Evolutionary conservation across 2,113 vertebrate genomes (phyloP).

Genomic region (Anthoscopus minutus): DNA sequence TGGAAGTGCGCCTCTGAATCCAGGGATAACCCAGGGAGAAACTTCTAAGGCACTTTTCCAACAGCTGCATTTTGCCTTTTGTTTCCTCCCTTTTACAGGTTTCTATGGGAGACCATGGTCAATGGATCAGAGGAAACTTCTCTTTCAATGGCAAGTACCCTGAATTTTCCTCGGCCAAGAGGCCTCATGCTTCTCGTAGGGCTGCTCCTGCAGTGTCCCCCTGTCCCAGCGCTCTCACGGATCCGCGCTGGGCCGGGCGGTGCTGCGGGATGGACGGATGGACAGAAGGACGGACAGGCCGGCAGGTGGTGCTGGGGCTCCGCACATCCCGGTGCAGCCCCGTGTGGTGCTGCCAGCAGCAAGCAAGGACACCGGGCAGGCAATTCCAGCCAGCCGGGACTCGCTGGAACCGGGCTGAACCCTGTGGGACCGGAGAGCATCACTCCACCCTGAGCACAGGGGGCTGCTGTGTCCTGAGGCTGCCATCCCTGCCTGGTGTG

Average conservation of each 20-base stretch:
- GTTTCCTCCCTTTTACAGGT: slow-evolving; percentile 40
- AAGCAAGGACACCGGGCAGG: rapidly evolving
- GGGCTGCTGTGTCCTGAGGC: neutral
- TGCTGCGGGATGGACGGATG: rapidly evolving
- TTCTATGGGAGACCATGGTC: slow-evolving; percentile 87
- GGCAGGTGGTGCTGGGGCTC: slow-evolving; percentile 4
- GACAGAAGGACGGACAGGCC: neutral
- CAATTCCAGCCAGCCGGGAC: neutral
- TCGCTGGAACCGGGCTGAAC: neutral
- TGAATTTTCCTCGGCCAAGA: neutral
- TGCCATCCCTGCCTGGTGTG: neutral
- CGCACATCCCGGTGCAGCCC: neutral
- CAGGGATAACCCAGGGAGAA: neutral
- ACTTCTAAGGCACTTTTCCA: neutral
- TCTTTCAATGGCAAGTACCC: slow-evolving; percentile 81
- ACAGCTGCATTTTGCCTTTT: neutral
- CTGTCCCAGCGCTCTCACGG: neutral
- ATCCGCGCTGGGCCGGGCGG: rapidly evolving
- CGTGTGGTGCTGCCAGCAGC: neutral
- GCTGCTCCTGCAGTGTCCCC: neutral
- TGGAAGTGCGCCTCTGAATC: neutral
- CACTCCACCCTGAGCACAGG: neutral
- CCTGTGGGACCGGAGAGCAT: neutral
- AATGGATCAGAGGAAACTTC: slow-evolving; percentile 83
- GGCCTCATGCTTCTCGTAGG: neutral